Base-by-base conservation (phyloP, 2,113 vertebrate genomes). In the Lophius piscatorius region DNA sequence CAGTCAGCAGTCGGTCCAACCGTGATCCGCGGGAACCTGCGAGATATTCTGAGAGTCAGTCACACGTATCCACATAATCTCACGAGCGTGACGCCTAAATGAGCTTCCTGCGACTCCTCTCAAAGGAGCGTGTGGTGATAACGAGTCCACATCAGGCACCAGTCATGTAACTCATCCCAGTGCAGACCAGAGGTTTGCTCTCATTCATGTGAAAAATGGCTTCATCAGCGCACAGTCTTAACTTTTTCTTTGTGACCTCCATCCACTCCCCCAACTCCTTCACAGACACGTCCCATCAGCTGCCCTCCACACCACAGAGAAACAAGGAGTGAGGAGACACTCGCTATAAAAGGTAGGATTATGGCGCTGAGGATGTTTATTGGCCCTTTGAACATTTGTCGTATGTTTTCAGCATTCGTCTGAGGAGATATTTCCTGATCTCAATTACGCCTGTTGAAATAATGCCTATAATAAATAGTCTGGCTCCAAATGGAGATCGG, bases 251-350 rank as follows among this genome's bases (percentile, higher is more conserved):
- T 24, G 52, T 80, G 74, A 74, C 74, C 76, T 35, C 54, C 55
- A 23, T 58, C 60, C 58, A 3, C 42, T 78, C 70, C 81, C 70
- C 54, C 40, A 63, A 70, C 78, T 81, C 68, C 62, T 78, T 80
- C 64, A 72, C 40, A 72, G 78, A 62, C 70, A 59, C 70, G 74
- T 61, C 59, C 72, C 60, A 73, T 83, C 66, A 62, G 66, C 50
- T 63, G 47, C 31, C 57, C 33, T 47, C 58, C 21, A 22, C 49
- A 14, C 47, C 47, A 10, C 20, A 16, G 41, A 66, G 42, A 64
- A 34, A 24, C 20, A 45, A 60, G 18, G 41, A 55, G 49, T 16
- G 26, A n/a, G 6, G 41, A 42, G 57, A 49, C 11, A 20, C 72
- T 59, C 45, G 47, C 61, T 57, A 41, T 49, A 46, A 75, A 65